These are phyloP conservation scores for Patiria miniata DNA, from an alignment of 35 echinoderm and acorn worm genomes.

Conservation along the genomic window DNA sequence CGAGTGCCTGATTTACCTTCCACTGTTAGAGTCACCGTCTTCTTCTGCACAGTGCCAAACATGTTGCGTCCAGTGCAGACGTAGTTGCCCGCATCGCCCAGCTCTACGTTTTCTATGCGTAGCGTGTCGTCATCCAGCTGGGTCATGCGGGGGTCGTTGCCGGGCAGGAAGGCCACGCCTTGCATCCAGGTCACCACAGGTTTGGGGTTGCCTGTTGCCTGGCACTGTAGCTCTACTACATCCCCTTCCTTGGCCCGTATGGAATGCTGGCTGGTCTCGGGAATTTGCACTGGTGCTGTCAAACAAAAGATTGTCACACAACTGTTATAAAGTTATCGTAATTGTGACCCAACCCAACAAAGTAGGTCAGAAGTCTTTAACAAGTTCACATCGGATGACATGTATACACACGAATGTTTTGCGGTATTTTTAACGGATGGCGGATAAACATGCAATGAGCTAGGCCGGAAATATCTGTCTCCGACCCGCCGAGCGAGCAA, in stretches of 20 bases:
- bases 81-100: conserved; percentile 79
- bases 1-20: too few species aligned
- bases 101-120: conserved; percentile 50
- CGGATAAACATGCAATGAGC: too few species aligned
- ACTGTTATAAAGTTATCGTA: too few species aligned
- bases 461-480: too few species aligned
- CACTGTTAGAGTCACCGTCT: conserved; percentile 70
- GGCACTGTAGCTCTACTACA: conserved; percentile 22
- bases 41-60: conserved; percentile 71
- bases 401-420: too few species aligned
- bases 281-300: conserved; percentile 41
- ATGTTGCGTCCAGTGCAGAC: conserved; percentile 72
- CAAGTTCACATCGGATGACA: too few species aligned
- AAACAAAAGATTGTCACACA: not conserved
- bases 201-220: conserved; percentile 20
- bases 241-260: conserved; percentile 20
- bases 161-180: conserved; percentile 25
- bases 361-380: too few species aligned
- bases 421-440: too few species aligned
- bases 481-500: too few species aligned
- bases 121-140: conserved; percentile 56
- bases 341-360: too few species aligned
- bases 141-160: conserved; percentile 35
- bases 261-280: conserved; percentile 9
- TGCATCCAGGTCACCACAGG: conserved; percentile 24